Evolutionary conservation across 2,888 invertebrate species (phyloP).

Genomic region (Andricus quercusramuli): DNA sequence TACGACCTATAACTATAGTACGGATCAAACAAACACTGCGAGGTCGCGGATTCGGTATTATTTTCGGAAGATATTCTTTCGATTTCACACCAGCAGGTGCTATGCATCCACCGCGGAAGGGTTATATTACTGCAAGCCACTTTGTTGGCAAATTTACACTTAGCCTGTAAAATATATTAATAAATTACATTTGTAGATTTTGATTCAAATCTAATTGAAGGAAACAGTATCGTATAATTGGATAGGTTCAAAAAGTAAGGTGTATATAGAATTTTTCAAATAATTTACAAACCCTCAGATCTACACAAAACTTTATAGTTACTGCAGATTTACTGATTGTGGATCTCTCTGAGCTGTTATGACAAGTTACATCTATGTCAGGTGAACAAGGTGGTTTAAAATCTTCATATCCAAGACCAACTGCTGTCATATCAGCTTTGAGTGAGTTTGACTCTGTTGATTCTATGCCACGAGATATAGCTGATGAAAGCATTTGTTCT

Average conservation of each 20-base stretch:
- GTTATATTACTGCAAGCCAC: constrained; percentile 89
- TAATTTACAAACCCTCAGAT: constrained; percentile 76
- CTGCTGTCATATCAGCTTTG: constrained; percentile 92
- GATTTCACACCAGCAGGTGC: constrained; percentile 86
- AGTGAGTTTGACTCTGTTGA: constrained; percentile 76
- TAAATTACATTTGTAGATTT: neutral
- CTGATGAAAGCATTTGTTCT: constrained; percentile 67
- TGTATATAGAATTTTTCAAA: neutral
- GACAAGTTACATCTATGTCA: constrained; percentile 91
- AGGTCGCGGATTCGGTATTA: constrained; percentile 84
- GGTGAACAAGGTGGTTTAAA: constrained; percentile 85
- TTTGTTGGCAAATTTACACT: constrained; percentile 89
- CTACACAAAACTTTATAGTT: constrained; percentile 81
- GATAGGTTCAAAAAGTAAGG: too few species aligned
- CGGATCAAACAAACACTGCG: constrained; percentile 91
- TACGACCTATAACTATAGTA: constrained; percentile 86
- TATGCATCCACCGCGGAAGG: constrained; percentile 81
- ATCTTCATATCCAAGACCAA: constrained; percentile 84
- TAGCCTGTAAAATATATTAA: constrained; percentile 76
- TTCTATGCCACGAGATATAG: constrained; percentile 70
- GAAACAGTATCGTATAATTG: too few species aligned
- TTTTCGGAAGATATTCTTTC: constrained; percentile 82
- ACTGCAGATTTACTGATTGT: constrained; percentile 90
- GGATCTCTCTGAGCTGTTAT: constrained; percentile 91
- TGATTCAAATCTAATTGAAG: too few species aligned